These are phyloP conservation scores for Xyrauchen texanus DNA, from an alignment of 2,113 vertebrate species.

Conservation along the genomic window DNA sequence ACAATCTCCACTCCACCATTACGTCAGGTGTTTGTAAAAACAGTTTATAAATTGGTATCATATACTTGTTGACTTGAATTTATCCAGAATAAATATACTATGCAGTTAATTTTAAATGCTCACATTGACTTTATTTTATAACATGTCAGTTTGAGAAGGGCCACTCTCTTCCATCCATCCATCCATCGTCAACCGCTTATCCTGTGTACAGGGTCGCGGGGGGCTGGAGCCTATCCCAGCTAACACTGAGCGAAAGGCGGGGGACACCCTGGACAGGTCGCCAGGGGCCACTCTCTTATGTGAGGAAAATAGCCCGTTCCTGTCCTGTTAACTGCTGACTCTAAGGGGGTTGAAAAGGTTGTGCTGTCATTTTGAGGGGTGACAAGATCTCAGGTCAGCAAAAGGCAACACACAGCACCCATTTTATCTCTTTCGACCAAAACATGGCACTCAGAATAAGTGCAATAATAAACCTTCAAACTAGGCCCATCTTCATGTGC, in stretches of 20 bases:
- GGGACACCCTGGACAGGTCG: too few species aligned
- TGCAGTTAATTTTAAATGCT: background rate
- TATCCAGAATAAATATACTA: too few species aligned
- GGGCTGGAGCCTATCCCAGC: too few species aligned
- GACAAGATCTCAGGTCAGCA: conserved; percentile 16
- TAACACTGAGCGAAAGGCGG: too few species aligned
- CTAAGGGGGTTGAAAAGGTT: conserved; percentile 16
- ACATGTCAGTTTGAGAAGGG: background rate
- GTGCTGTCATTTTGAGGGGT: conserved; percentile 18
- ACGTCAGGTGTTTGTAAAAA: background rate
- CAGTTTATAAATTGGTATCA: background rate
- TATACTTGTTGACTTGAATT: background rate
- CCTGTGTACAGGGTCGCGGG: too few species aligned
- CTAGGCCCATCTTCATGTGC: too few species aligned
- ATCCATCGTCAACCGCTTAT: too few species aligned
- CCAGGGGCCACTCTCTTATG: background rate
- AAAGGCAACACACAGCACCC: background rate
- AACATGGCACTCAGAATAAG: conserved; percentile 18
- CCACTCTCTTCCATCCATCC: background rate
- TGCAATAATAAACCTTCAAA: background rate
- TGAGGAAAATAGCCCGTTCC: background rate
- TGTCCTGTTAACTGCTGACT: conserved; percentile 21
- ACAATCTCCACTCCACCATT: background rate
- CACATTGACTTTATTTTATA: background rate
- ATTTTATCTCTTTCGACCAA: conserved; percentile 23